Conservation (phyloP, 2,888 invertebrate species). For the Ceraclea dissimilis region DNA sequence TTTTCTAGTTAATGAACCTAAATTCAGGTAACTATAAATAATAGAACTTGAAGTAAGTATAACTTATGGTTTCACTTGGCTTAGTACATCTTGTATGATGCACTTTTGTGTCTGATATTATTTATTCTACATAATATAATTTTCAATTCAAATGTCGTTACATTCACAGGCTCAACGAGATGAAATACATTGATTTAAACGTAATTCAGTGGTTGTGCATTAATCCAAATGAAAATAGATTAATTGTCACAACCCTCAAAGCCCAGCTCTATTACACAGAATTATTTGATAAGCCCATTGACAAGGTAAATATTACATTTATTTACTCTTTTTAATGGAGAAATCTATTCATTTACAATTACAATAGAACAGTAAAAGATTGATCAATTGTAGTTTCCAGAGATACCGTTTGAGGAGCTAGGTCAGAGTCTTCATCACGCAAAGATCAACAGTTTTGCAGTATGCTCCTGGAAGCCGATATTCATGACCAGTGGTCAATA, state of each 20-base stretch:
- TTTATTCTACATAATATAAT: conserved; percentile 36
- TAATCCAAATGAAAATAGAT: conserved; percentile 52
- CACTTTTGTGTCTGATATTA: too few relatives aligned
- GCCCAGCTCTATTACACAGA: conserved; percentile 62
- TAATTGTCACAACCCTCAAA: conserved; percentile 60
- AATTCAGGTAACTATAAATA: conserved; percentile 33
- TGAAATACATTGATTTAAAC: conserved; percentile 34
- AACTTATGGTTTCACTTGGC: too few relatives aligned
- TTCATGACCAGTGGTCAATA: conserved; percentile 73
- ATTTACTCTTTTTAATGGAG: too few relatives aligned
- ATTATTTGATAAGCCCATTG: conserved; percentile 56
- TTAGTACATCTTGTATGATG: too few relatives aligned
- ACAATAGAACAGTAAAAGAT: too few relatives aligned
- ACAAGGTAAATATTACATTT: conserved; percentile 36
- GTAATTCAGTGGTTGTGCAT: conserved; percentile 49
- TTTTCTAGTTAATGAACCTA: conserved; percentile 41
- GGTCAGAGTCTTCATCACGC: conserved; percentile 76
- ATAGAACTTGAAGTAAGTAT: too few relatives aligned
- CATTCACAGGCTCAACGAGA: background rate
- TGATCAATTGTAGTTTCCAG: conserved; percentile 47
- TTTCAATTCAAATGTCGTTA: background rate
- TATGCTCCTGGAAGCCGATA: conserved; percentile 85
- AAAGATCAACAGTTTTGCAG: conserved; percentile 68
- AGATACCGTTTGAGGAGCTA: conserved; percentile 56
- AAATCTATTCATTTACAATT: too few relatives aligned